Conservation (phyloP, 1,140 invertebrate species). For the Rhopalosiphum padi region DNA sequence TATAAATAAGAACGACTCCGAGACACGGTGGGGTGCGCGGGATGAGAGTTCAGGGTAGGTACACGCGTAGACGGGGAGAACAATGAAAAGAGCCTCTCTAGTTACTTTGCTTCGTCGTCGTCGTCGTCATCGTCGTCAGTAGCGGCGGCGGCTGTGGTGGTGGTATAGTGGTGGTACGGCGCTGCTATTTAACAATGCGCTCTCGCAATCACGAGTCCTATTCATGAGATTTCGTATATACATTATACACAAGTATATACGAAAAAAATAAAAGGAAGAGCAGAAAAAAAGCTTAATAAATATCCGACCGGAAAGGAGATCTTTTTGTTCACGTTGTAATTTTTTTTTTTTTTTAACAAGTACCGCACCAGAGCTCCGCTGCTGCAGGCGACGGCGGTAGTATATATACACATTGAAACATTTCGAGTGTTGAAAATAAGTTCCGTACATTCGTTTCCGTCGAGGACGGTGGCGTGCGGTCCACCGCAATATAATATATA, state of each 20-base stretch:
- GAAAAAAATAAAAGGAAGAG: constrained; percentile 24
- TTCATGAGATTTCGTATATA: constrained; percentile 17
- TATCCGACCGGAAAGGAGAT: constrained; percentile 47
- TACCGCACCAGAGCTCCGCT: background rate
- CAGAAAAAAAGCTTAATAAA: constrained; percentile 50
- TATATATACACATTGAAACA: background rate
- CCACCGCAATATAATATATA: background rate
- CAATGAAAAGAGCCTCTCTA: constrained; percentile 49
- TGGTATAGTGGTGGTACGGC: background rate
- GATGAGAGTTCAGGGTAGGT: background rate
- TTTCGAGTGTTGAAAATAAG: constrained; percentile 42
- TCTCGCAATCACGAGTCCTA: constrained; percentile 50
- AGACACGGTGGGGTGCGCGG: background rate
- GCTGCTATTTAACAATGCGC: constrained; percentile 44
- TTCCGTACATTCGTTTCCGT: background rate
- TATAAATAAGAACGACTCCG: background rate
- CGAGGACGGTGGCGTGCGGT: background rate
- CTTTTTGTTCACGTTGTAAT: constrained; percentile 39
- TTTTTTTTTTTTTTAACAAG: constrained; percentile 33
- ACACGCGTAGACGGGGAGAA: background rate
- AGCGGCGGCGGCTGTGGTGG: too few relatives aligned
- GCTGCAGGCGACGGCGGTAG: background rate
- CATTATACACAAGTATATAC: background rate
- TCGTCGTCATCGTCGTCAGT: too few relatives aligned
- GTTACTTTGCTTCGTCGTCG: constrained; percentile 18